Percentiles rank a stretch among this genome's conserved stretches.
Conservation (phyloP, 2,797 vertebrate genomes). For the Halcyon badia region DNA sequence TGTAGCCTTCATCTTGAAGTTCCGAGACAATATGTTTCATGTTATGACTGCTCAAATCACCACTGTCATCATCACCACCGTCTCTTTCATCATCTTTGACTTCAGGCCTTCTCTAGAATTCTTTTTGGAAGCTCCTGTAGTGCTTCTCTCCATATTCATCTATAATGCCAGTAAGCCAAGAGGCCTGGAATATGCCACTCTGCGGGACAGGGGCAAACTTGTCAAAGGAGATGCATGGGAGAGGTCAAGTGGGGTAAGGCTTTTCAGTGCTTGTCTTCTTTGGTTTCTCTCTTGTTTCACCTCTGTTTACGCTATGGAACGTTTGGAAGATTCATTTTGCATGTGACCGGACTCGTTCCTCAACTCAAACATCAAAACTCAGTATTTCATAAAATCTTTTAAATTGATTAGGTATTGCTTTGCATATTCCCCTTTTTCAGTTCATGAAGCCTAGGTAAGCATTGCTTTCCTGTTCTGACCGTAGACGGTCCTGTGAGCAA, state of each 20-base stretch:
- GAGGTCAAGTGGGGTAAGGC: slow-evolving; percentile 92
- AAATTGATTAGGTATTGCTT: background rate
- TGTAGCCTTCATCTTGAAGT: slow-evolving; percentile 98
- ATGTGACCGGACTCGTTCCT: background rate
- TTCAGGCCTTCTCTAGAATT: slow-evolving; percentile 94
- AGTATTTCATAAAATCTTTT: background rate
- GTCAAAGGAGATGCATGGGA: slow-evolving; percentile 89
- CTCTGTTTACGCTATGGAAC: background rate
- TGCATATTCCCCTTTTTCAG: background rate
- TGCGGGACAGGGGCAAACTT: slow-evolving; percentile 88
- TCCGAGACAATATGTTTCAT: slow-evolving; percentile 99
- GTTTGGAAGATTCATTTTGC: background rate
- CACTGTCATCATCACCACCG: slow-evolving; percentile 90
- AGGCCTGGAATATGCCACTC: slow-evolving; percentile 81
- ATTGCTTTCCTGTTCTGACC: background rate
- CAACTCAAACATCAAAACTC: background rate
- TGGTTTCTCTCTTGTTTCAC: background rate
- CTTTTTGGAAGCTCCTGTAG: slow-evolving; percentile 93
- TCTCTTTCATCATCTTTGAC: slow-evolving; percentile 92
- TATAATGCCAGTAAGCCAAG: slow-evolving; percentile 88
- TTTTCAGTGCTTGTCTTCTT: background rate
- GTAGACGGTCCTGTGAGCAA: background rate
- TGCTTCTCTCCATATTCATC: slow-evolving; percentile 95
- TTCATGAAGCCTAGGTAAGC: background rate
- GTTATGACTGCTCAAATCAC: slow-evolving; percentile 95